These are phyloP conservation scores for Macroteleia sp. DNA, from an alignment of 2,888 invertebrate genomes.

Conservation along the genomic window DNA sequence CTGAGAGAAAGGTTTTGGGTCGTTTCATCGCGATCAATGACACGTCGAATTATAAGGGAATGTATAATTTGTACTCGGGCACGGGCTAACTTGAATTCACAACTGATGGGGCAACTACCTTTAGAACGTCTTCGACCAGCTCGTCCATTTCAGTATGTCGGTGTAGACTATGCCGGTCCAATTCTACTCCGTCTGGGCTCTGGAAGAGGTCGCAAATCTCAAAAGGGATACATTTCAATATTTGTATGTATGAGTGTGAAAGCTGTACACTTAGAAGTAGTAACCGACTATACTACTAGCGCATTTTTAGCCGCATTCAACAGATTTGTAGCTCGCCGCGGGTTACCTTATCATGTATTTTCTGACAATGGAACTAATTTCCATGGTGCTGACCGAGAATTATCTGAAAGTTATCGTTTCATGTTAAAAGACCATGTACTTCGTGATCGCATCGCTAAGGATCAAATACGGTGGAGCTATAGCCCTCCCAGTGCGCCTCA, in stretches of 20 bases:
- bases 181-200: background rate
- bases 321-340: background rate
- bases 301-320: background rate
- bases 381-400: background rate
- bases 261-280: conserved; percentile 2
- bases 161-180: background rate
- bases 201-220: background rate
- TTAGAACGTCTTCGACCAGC: background rate
- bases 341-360: background rate
- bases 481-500: background rate
- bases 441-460: background rate
- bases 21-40: background rate
- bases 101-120: conserved; percentile 2
- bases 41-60: background rate
- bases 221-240: background rate
- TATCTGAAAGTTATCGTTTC: background rate
- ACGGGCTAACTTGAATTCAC: background rate
- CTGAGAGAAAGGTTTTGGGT: conserved; percentile 4
- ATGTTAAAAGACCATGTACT: background rate
- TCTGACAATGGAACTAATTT: background rate
- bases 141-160: background rate
- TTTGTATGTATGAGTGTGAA: background rate
- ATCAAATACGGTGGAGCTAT: background rate
- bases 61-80: background rate
- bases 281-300: background rate